Conservation (phyloP, 2,888 invertebrate species). For the Sphinx pinastri region DNA sequence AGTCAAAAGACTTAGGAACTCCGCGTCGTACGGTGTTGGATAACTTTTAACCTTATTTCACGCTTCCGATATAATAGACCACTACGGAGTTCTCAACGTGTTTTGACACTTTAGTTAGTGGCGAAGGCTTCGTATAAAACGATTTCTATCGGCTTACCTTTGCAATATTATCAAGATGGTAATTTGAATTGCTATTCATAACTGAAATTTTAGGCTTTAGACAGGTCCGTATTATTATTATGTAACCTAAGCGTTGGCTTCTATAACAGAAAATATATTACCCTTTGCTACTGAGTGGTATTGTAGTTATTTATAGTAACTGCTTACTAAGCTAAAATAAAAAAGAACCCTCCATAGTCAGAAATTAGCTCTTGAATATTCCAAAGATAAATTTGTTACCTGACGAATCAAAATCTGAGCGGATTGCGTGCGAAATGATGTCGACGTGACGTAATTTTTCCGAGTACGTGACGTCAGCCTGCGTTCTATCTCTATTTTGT, state of each 20-base stretch:
- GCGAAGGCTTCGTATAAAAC: no score
- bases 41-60: constrained; percentile 10
- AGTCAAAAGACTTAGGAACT: constrained; percentile 10
- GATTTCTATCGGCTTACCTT: no score
- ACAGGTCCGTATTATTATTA: no score
- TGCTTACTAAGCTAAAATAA: background rate
- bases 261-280: no score
- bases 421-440: constrained; percentile 14
- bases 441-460: constrained; percentile 17
- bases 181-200: no score
- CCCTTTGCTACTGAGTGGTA: no score
- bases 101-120: background rate
- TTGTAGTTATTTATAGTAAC: no score
- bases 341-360: background rate
- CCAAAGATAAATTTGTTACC: background rate
- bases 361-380: background rate
- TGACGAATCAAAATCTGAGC: constrained; percentile 11
- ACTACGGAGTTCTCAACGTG: background rate
- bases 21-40: background rate
- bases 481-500: constrained; percentile 1
- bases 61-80: constrained; percentile 12
- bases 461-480: constrained; percentile 11
- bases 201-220: no score
- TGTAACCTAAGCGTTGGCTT: no score
- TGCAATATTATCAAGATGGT: no score